A percentile compares a stretch with the other conserved stretches of the same genome.
These are phyloP conservation scores for Sarcophaga caerulescens DNA, from an alignment of 2,888 invertebrate genomes.

Conservation along the genomic window DNA sequence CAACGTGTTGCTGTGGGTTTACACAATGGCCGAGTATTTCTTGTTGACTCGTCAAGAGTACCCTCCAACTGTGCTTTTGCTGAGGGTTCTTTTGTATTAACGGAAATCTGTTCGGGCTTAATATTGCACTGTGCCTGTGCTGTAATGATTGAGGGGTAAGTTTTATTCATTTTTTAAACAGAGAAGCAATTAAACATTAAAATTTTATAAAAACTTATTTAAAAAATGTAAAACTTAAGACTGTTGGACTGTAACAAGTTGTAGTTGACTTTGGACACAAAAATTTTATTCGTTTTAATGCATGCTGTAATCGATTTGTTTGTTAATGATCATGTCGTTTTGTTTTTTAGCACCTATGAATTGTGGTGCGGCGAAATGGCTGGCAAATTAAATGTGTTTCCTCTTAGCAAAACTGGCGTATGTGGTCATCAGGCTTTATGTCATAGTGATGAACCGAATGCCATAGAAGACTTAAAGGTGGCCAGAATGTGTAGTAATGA, in stretches of 20 bases:
- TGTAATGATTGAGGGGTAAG: slow-evolving; percentile 79
- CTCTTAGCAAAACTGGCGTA: slow-evolving; percentile 87
- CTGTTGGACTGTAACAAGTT: no score
- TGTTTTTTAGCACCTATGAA: slow-evolving; percentile 83
- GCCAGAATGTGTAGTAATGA: slow-evolving; percentile 86
- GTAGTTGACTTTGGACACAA: background rate
- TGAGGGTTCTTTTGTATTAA: slow-evolving; percentile 89
- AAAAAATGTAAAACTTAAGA: no score
- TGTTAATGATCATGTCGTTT: no score
- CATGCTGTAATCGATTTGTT: no score
- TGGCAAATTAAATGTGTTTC: slow-evolving; percentile 90
- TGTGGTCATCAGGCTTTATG: slow-evolving; percentile 87
- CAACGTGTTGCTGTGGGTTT: slow-evolving; percentile 91
- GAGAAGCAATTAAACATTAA: no score
- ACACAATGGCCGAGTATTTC: slow-evolving; percentile 89
- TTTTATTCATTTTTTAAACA: slow-evolving; percentile 9
- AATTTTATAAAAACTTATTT: no score
- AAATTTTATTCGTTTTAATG: background rate
- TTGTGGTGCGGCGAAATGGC: slow-evolving; percentile 94
- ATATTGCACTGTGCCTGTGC: slow-evolving; percentile 87
- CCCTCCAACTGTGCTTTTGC: slow-evolving; percentile 84
- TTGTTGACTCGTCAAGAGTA: slow-evolving; percentile 85
- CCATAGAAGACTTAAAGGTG: slow-evolving; percentile 83
- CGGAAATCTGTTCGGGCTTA: slow-evolving; percentile 88
- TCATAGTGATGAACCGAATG: slow-evolving; percentile 82